A percentile compares a stretch with the other conserved stretches of the same genome.
Conservation (phyloP, 2,888 invertebrate genomes). For the Diploptera punctata region DNA sequence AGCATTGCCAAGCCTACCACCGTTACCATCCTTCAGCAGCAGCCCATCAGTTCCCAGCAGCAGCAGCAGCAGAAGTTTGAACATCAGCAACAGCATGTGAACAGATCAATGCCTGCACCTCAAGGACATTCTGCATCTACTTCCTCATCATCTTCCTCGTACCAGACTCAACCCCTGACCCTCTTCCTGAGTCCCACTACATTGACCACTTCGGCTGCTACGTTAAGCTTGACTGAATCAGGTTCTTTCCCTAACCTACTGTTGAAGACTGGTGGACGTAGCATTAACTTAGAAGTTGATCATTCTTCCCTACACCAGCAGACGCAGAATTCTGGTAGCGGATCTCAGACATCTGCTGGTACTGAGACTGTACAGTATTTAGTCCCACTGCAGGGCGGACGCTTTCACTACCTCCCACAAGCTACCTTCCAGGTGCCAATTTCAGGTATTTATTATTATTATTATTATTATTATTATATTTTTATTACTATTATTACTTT, state of each 20-base stretch:
- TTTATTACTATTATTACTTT: too few species aligned
- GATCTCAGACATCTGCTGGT: not conserved
- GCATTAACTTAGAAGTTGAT: slow-evolving; percentile 41
- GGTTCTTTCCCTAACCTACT: slow-evolving; percentile 44
- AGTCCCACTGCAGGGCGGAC: slow-evolving; percentile 49
- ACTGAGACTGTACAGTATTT: slow-evolving; percentile 47
- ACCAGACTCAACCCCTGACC: slow-evolving; percentile 54
- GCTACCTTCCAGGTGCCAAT: slow-evolving; percentile 40
- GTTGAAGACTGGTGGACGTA: slow-evolving; percentile 40
- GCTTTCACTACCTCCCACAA: slow-evolving; percentile 54
- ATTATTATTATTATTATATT: too few species aligned
- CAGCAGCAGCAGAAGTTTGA: slow-evolving; percentile 20
- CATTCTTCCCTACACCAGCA: slow-evolving; percentile 27
- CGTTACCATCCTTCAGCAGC: slow-evolving; percentile 38
- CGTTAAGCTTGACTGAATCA: slow-evolving; percentile 41
- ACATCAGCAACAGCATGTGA: slow-evolving; percentile 41
- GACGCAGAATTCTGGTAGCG: not conserved
- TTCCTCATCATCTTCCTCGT: slow-evolving; percentile 26
- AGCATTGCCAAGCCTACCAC: slow-evolving; percentile 32
- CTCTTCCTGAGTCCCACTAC: slow-evolving; percentile 51
- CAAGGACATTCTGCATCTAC: not conserved
- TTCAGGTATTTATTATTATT: slow-evolving; percentile 14
- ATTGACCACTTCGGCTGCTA: slow-evolving; percentile 16
- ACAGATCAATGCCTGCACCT: slow-evolving; percentile 7
- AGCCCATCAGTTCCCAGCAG: too few species aligned